These are phyloP conservation scores for Tachystola acroxantha DNA, from an alignment of 2,888 invertebrate genomes.

Conservation along the genomic window DNA sequence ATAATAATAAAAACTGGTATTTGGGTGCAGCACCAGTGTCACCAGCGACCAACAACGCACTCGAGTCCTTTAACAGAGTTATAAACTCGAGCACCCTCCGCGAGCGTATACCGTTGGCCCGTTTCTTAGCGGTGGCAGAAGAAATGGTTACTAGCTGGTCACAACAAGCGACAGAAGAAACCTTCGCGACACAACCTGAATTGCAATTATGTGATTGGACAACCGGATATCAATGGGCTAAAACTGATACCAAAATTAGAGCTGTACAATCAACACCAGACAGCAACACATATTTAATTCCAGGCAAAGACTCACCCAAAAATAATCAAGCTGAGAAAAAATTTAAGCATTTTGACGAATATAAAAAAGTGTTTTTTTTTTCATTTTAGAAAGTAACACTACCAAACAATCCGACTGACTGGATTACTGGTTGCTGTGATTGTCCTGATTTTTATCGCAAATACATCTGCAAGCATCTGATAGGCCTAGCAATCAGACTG, in stretches of 20 bases:
- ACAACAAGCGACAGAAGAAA: too few species aligned
- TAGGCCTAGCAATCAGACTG: background rate
- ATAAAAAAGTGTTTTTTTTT: too few species aligned
- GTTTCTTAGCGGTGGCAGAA: slow-evolving; percentile 16
- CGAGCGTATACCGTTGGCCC: background rate
- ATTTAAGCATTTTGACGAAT: too few species aligned
- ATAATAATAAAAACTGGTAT: slow-evolving; percentile 6
- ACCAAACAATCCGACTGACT: slow-evolving; percentile 1
- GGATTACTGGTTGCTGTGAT: slow-evolving; percentile 3
- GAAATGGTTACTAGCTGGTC: slow-evolving; percentile 19
- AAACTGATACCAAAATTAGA: too few species aligned
- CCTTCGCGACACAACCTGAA: too few species aligned
- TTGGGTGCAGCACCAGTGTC: slow-evolving; percentile 5
- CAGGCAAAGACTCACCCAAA: too few species aligned
- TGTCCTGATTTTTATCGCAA: slow-evolving; percentile 1
- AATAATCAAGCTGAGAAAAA: too few species aligned
- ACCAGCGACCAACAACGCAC: slow-evolving; percentile 13
- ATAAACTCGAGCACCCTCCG: slow-evolving; percentile 8
- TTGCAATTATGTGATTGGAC: too few species aligned
- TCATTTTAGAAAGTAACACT: too few species aligned
- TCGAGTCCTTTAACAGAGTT: slow-evolving; percentile 12
- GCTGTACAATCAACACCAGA: too few species aligned
- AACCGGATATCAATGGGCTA: too few species aligned
- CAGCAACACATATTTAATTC: too few species aligned
- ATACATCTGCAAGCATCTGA: slow-evolving; percentile 1